Percentiles rank a stretch among this genome's conserved stretches.
Evolutionary conservation across 2,888 invertebrate genomes (phyloP).

Genomic region (Tetragonisca angustula): DNA sequence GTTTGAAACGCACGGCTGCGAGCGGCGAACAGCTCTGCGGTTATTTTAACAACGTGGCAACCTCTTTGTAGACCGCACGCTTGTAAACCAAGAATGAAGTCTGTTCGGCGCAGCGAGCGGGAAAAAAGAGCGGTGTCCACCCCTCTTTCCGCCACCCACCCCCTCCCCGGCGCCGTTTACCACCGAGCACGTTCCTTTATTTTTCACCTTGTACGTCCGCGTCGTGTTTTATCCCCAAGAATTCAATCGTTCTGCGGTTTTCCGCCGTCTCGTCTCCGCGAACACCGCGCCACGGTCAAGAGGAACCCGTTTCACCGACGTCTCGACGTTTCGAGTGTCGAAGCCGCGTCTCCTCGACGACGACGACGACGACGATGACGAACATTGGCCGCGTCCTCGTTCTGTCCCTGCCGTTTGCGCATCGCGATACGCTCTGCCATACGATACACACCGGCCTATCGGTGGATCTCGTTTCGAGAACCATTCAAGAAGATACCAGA

Average conservation of each 20-base stretch:
- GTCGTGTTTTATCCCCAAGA: constrained; percentile 47
- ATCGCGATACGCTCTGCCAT: constrained; percentile 42
- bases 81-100: constrained; percentile 84
- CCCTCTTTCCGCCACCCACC: constrained; percentile 25
- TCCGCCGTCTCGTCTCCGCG: background rate
- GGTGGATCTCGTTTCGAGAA: constrained; percentile 60
- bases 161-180: constrained; percentile 48
- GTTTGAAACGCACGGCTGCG: constrained; percentile 53
- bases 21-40: constrained; percentile 75
- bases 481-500: background rate
- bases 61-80: constrained; percentile 84
- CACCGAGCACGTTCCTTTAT: constrained; percentile 43
- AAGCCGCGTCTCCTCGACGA: constrained; percentile 3
- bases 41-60: constrained; percentile 84
- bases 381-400: constrained; percentile 2
- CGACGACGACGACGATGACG: too few species aligned
- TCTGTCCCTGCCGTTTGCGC: constrained; percentile 11
- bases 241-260: constrained; percentile 62
- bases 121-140: constrained; percentile 33
- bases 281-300: constrained; percentile 15
- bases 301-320: constrained; percentile 16
- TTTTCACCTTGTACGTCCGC: constrained; percentile 32
- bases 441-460: constrained; percentile 53
- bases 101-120: constrained; percentile 77
- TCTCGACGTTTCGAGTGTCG: constrained; percentile 44